Evolutionary conservation across 2,113 vertebrate genomes (phyloP).

Genomic region (Oryzias celebensis): DNA sequence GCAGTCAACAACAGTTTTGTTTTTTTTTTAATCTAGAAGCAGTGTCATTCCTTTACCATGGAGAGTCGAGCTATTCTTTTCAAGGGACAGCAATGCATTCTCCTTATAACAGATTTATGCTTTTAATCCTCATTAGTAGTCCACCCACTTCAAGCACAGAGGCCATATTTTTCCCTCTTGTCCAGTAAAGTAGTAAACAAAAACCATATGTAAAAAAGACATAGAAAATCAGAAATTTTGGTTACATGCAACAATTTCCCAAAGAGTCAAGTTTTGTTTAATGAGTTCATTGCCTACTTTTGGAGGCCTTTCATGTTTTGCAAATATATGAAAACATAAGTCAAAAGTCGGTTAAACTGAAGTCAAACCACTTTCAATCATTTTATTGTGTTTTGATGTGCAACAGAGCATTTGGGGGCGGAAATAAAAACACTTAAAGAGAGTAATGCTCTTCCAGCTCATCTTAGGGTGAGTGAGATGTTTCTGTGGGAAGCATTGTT

Average conservation of each 20-base stretch:
- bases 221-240: not conserved
- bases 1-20: slow-evolving; percentile 54
- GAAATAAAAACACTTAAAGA: no score
- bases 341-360: not conserved
- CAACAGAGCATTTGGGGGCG: not conserved
- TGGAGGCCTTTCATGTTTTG: no score
- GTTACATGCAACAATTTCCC: not conserved
- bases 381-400: not conserved
- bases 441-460: no score
- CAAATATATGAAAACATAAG: not conserved
- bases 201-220: not conserved
- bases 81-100: slow-evolving; percentile 39
- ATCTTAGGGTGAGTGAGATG: no score
- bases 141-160: slow-evolving; percentile 25
- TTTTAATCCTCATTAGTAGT: slow-evolving; percentile 63
- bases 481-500: not conserved
- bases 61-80: slow-evolving; percentile 44
- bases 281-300: no score
- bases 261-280: not conserved
- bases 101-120: slow-evolving; percentile 66
- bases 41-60: slow-evolving; percentile 54
- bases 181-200: slow-evolving; percentile 14
- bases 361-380: not conserved
- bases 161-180: slow-evolving; percentile 22
- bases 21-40: slow-evolving; percentile 36